phyloP scores from a whole-genome alignment of 2,113 vertebrate genomes.

The Pavo muticus region DNA sequence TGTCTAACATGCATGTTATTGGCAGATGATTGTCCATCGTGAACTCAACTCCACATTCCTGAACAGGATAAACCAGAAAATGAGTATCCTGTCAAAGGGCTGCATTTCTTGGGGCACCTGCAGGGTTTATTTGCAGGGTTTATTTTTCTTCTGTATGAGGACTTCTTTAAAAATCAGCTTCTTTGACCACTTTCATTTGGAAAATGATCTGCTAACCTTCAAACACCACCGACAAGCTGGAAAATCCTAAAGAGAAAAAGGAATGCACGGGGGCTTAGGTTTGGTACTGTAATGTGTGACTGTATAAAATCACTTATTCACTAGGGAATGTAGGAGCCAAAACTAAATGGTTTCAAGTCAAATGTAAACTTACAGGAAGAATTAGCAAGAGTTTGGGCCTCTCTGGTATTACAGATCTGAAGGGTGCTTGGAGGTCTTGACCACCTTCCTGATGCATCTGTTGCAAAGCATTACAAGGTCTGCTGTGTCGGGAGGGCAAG shows the following conservation, averaged over 20 bases:
- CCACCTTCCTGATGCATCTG: background rate
- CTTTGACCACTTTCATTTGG: background rate
- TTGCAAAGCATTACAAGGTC: background rate
- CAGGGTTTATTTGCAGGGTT: rapidly evolving
- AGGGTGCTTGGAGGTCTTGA: background rate
- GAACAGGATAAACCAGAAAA: background rate
- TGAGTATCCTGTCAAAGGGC: background rate
- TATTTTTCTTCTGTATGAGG: background rate
- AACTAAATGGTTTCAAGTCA: background rate
- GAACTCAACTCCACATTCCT: background rate
- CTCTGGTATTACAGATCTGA: background rate
- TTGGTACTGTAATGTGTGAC: background rate
- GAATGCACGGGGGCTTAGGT: background rate
- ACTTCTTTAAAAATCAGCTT: background rate
- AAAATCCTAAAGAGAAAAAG: background rate
- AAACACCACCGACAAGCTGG: background rate
- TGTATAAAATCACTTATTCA: background rate
- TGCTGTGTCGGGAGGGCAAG: background rate
- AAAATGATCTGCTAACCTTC: background rate
- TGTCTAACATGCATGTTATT: background rate
- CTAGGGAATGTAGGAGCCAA: background rate
- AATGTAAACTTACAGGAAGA: background rate
- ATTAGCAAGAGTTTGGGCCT: background rate
- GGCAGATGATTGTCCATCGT: background rate
- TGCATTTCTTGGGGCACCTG: background rate